Evolutionary conservation across 2,797 vertebrate species (phyloP).

Genomic region (Nyctibius grandis): DNA sequence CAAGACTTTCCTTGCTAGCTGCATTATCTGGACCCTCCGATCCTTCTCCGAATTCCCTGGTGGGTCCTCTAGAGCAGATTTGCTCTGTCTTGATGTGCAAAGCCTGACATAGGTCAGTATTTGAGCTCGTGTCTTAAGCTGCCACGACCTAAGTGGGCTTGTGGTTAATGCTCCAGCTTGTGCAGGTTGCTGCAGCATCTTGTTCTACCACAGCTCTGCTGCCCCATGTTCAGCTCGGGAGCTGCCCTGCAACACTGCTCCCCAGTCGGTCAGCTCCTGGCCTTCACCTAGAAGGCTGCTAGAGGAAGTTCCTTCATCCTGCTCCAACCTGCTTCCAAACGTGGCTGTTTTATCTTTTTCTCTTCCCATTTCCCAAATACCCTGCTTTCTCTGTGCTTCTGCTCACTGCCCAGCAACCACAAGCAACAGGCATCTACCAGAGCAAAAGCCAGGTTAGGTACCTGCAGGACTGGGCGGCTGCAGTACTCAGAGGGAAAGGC

Average conservation of each 20-base stretch:
- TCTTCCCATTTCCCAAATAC: background rate
- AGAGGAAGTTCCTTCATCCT: background rate
- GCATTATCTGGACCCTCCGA: background rate
- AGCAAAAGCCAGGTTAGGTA: background rate
- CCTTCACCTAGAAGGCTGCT: background rate
- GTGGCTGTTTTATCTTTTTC: background rate
- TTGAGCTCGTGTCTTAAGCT: background rate
- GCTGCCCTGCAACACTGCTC: background rate
- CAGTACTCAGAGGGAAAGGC: rapidly evolving
- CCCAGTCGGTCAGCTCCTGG: too few relatives aligned
- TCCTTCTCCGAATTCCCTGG: background rate
- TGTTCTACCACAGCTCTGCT: background rate
- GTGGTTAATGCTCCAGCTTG: background rate
- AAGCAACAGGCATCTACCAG: background rate
- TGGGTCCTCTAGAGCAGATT: background rate
- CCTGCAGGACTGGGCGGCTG: background rate
- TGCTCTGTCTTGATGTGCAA: background rate
- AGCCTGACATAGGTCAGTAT: background rate
- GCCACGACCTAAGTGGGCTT: background rate
- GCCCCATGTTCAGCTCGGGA: background rate
- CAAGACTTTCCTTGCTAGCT: background rate
- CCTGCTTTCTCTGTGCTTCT: background rate
- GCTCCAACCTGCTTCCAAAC: background rate
- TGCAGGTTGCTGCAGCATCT: background rate
- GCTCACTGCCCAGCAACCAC: background rate